Evolutionary conservation across 2,888 invertebrate genomes (phyloP).

Genomic region (Diarsia brunnea): DNA sequence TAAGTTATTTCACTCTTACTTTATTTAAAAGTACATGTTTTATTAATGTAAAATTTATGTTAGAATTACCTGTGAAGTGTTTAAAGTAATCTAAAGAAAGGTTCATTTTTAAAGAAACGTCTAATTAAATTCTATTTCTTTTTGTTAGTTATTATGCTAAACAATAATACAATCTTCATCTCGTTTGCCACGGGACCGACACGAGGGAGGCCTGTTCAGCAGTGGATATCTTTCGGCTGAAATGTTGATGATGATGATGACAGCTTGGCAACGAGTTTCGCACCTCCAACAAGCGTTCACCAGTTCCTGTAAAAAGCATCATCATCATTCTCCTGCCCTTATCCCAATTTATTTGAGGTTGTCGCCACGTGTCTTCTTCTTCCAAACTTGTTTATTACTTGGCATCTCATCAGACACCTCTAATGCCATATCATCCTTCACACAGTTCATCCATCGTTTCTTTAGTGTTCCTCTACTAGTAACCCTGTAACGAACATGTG

Average conservation of each 20-base stretch:
- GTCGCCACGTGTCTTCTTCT: neutral
- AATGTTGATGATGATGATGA: too few species aligned
- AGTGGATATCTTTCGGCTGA: too few species aligned
- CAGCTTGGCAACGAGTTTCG: too few species aligned
- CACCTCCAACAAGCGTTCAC: too few species aligned
- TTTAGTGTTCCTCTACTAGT: neutral
- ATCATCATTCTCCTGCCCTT: neutral
- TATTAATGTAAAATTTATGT: neutral
- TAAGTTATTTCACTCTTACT: neutral
- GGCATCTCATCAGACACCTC: neutral
- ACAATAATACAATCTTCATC: neutral
- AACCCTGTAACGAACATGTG: neutral
- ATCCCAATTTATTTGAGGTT: neutral
- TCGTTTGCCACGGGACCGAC: too few species aligned
- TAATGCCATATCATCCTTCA: neutral
- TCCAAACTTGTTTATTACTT: neutral
- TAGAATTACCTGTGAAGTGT: neutral
- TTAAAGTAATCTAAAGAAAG: neutral
- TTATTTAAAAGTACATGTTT: neutral
- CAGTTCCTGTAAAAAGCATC: neutral
- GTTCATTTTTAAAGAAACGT: neutral
- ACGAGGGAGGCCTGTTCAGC: too few species aligned
- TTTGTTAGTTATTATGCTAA: neutral
- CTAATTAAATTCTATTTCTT: neutral
- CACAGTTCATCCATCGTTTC: neutral